Conservation (phyloP, 1,140 invertebrate species). For the Drosophila littoralis region DNA sequence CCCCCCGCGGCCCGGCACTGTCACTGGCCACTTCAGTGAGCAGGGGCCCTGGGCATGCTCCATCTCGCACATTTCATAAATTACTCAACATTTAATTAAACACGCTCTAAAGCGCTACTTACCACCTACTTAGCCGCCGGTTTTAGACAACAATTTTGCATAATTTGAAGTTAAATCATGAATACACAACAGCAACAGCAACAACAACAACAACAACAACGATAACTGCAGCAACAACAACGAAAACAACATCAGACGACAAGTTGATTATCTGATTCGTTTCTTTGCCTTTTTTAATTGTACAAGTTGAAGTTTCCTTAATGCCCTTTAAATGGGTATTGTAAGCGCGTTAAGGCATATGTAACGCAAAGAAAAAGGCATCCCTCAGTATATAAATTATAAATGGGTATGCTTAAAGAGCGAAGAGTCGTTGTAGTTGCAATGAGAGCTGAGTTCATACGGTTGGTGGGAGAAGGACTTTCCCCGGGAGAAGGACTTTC, state of each 20-base stretch:
- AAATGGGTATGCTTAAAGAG: neutral
- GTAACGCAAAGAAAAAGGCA: conserved; percentile 1
- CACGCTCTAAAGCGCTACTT: conserved; percentile 81
- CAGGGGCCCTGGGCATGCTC: neutral
- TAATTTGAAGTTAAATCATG: conserved; percentile 77
- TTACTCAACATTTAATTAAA: conserved; percentile 83
- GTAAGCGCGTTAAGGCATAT: neutral
- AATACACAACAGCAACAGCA: conserved; percentile 31
- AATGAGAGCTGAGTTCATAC: too few relatives aligned
- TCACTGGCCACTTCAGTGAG: neutral
- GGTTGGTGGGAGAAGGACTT: too few relatives aligned
- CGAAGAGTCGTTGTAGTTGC: too few relatives aligned
- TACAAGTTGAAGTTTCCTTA: conserved; percentile 4
- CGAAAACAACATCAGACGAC: conserved; percentile 16
- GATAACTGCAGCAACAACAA: conserved; percentile 1
- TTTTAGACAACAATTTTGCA: conserved; percentile 82
- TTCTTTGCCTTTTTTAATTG: conserved; percentile 16
- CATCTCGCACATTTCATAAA: conserved; percentile 66
- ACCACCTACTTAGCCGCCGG: conserved; percentile 79
- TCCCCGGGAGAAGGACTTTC: too few relatives aligned
- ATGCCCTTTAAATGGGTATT: conserved; percentile 11
- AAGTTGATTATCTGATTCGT: conserved; percentile 63
- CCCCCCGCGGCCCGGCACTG: neutral
- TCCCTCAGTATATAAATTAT: neutral
- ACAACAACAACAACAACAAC: conserved; percentile 14